Evolutionary conservation across 2,797 vertebrate genomes (phyloP).

Genomic region (Manis pentadactyla): DNA sequence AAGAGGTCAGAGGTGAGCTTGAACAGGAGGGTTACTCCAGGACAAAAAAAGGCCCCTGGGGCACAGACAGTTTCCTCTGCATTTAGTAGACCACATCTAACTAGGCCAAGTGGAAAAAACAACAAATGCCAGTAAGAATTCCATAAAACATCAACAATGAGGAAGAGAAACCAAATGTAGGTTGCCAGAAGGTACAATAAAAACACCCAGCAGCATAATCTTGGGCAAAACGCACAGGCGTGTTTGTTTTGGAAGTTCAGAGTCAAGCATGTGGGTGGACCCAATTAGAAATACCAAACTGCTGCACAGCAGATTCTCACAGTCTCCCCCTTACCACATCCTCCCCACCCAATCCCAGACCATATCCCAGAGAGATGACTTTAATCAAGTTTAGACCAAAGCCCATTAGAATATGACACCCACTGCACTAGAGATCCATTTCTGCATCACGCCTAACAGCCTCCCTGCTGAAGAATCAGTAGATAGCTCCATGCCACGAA

Average conservation of each 20-base stretch:
- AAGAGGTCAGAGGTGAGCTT: not conserved
- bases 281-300: slow-evolving; percentile 48
- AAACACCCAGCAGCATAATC: slow-evolving; percentile 5
- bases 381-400: not conserved
- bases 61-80: slow-evolving; percentile 2
- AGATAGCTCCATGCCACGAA: not conserved
- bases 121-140: slow-evolving; percentile 33
- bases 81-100: slow-evolving; percentile 53
- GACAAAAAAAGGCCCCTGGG: not conserved
- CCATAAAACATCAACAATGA: slow-evolving; percentile 47
- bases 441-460: not conserved
- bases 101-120: slow-evolving; percentile 53
- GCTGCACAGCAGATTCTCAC: not conserved
- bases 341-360: not conserved
- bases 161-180: slow-evolving; percentile 55
- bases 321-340: not conserved
- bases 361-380: not conserved
- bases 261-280: not conserved
- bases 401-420: not conserved
- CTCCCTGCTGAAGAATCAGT: not conserved
- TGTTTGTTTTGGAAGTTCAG: slow-evolving; percentile 54
- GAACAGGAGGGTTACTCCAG: not conserved
- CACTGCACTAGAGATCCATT: not conserved
- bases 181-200: slow-evolving; percentile 65
- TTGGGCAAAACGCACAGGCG: not conserved